A percentile compares a stretch with the other conserved stretches of the same genome.
phyloP scores from a whole-genome alignment of 2,888 invertebrate genomes.

The Andrena trimmerana region DNA sequence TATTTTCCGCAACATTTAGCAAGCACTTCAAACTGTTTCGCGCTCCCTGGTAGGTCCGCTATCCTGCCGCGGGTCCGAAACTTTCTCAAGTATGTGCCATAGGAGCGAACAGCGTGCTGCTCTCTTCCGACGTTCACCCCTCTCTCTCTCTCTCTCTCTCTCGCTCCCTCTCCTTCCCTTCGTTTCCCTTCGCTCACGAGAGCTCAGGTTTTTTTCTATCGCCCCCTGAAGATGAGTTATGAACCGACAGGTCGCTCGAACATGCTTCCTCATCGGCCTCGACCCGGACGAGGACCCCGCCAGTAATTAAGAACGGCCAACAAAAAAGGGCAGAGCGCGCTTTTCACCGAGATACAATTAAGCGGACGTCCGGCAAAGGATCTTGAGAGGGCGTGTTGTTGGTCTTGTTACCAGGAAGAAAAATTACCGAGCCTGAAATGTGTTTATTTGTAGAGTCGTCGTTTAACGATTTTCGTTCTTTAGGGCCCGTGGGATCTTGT shows the following conservation, averaged over 20 bases:
- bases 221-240: slow-evolving; percentile 79
- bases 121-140: slow-evolving; percentile 63
- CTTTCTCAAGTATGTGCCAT: slow-evolving; percentile 84
- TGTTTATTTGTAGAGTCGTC: slow-evolving; percentile 40
- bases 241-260: slow-evolving; percentile 74
- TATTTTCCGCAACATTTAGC: slow-evolving; percentile 85
- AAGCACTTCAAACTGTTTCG: slow-evolving; percentile 83
- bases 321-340: slow-evolving; percentile 60
- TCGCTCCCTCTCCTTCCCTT: slow-evolving; percentile 32
- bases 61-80: slow-evolving; percentile 76
- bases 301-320: slow-evolving; percentile 75
- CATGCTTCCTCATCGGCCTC: slow-evolving; percentile 73
- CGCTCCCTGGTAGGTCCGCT: slow-evolving; percentile 79
- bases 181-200: slow-evolving; percentile 55
- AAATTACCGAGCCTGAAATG: slow-evolving; percentile 43
- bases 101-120: slow-evolving; percentile 67
- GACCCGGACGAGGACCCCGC: slow-evolving; percentile 63
- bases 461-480: slow-evolving; percentile 13
- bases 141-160: slow-evolving; percentile 44
- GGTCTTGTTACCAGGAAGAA: slow-evolving; percentile 53
- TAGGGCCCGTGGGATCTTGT: neutral
- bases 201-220: slow-evolving; percentile 68
- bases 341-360: slow-evolving; percentile 58
- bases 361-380: slow-evolving; percentile 38
- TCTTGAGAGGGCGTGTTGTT: slow-evolving; percentile 46